Evolutionary conservation across 2,888 invertebrate species (phyloP).

Genomic region (Odontocerum albicorne): DNA sequence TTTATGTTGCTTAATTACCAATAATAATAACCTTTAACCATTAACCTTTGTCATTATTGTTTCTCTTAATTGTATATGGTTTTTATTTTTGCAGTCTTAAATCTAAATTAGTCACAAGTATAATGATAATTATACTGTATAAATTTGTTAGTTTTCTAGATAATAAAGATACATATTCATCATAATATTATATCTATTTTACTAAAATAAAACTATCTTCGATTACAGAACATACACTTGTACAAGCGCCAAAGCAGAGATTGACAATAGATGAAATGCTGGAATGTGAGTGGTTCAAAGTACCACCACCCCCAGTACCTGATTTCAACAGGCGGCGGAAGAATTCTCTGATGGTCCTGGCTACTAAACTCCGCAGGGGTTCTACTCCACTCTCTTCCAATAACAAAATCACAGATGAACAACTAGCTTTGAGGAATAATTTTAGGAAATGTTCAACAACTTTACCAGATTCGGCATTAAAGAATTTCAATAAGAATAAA

Average conservation of each 20-base stretch:
- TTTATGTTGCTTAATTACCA: too few species aligned
- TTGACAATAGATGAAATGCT: slow-evolving; percentile 52
- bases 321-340: slow-evolving; percentile 32
- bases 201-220: too few species aligned
- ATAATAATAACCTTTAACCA: too few species aligned
- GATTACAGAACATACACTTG: slow-evolving; percentile 51
- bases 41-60: too few species aligned
- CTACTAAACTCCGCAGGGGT: slow-evolving; percentile 40
- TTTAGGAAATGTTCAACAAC: slow-evolving; percentile 38
- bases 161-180: neutral
- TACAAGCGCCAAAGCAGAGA: slow-evolving; percentile 52
- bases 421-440: slow-evolving; percentile 31
- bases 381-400: slow-evolving; percentile 44
- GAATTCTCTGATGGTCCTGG: slow-evolving; percentile 34
- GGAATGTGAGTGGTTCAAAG: slow-evolving; percentile 59
- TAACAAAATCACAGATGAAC: slow-evolving; percentile 33
- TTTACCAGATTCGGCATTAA: slow-evolving; percentile 25
- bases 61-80: too few species aligned
- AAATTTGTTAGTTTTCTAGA: neutral
- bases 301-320: slow-evolving; percentile 39
- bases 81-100: too few species aligned
- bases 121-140: too few species aligned
- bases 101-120: too few species aligned
- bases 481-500: slow-evolving; percentile 29
- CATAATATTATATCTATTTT: neutral